Conservation (phyloP, 2,888 invertebrate genomes). For the Rhingia campestris region DNA sequence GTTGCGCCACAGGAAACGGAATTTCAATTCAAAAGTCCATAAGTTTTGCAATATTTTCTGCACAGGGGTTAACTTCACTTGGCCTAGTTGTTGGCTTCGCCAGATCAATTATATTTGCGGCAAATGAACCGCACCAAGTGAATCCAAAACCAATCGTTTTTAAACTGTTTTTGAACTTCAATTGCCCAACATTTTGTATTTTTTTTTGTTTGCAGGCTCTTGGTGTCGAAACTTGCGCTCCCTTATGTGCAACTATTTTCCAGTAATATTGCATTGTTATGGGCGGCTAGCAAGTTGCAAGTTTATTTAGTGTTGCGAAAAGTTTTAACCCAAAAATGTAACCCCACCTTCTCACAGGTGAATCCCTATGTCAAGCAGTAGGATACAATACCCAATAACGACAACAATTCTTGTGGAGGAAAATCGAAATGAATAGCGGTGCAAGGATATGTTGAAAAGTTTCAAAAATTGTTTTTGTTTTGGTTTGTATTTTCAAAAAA, state of each 20-base stretch:
- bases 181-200: neutral
- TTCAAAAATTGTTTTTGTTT: constrained; percentile 15
- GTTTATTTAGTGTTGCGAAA: constrained; percentile 12
- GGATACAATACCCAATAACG: neutral
- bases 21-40: constrained; percentile 21
- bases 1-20: neutral
- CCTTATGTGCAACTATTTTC: constrained; percentile 10
- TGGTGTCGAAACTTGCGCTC: constrained; percentile 3
- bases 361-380: constrained; percentile 2
- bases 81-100: constrained; percentile 19
- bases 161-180: neutral
- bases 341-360: neutral
- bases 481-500: constrained; percentile 5
- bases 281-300: neutral
- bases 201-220: neutral
- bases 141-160: constrained; percentile 18
- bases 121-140: neutral
- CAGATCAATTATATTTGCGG: neutral
- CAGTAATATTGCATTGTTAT: constrained; percentile 21
- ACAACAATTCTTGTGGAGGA: constrained; percentile 1
- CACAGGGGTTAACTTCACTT: constrained; percentile 23
- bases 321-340: constrained; percentile 36
- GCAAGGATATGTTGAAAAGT: constrained; percentile 39
- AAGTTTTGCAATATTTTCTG: constrained; percentile 57
- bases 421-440: constrained; percentile 36